A percentile compares a stretch with the other conserved stretches of the same genome.
These are phyloP conservation scores for Lichenostomus cassidix DNA, from an alignment of 2,113 vertebrate genomes.

Conservation along the genomic window DNA sequence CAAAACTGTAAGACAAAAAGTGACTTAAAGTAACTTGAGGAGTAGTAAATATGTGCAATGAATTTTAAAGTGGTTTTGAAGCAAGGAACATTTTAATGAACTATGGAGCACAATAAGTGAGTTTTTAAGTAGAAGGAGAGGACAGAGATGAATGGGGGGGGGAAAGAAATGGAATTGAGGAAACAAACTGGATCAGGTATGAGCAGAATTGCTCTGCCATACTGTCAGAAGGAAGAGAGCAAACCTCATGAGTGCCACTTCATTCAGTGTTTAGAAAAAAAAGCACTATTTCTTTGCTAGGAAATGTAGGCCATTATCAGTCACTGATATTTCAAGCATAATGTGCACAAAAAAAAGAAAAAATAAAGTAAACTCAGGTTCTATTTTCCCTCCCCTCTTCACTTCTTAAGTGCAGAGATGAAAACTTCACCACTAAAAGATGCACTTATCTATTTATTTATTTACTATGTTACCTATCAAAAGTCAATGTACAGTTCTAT, in stretches of 20 bases:
- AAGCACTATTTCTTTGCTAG: conserved; percentile 46
- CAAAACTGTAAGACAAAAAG: neutral
- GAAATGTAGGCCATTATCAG: conserved; percentile 56
- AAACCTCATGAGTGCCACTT: conserved; percentile 54
- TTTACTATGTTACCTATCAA: neutral
- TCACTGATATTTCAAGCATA: conserved; percentile 19
- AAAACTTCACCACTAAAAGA: conserved; percentile 9
- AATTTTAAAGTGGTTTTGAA: conserved; percentile 39
- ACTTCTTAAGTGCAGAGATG: neutral
- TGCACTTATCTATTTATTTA: neutral
- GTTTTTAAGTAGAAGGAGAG: conserved; percentile 14
- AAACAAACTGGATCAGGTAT: conserved; percentile 22
- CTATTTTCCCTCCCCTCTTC: neutral
- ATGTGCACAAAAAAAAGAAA: neutral
- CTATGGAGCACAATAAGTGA: neutral
- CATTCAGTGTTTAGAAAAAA: conserved; percentile 30
- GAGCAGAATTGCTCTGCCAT: conserved; percentile 38
- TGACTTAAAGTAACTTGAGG: conserved; percentile 32
- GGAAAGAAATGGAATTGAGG: neutral
- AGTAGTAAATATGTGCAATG: conserved; percentile 21
- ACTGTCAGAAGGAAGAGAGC: conserved; percentile 37
- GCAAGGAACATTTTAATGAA: conserved; percentile 16
- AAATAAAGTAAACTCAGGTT: conserved; percentile 19
- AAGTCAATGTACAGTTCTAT: neutral
- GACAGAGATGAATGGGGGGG: neutral